phyloP scores from a whole-genome alignment of 2,888 invertebrate genomes.

The Encarsia formosa region DNA sequence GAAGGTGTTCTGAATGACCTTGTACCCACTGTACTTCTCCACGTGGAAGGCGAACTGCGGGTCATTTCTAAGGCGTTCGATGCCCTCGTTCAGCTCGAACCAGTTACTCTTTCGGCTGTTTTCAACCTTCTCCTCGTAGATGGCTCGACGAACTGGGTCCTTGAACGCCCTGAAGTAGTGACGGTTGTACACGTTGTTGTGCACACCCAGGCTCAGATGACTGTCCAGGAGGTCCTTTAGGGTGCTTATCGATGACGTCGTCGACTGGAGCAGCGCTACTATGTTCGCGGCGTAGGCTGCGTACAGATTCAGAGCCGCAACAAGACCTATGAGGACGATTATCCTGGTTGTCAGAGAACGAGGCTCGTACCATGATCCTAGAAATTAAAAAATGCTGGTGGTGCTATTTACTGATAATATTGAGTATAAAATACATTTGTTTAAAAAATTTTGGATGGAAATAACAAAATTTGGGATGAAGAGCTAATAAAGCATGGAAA shows the following conservation, averaged over 20 bases:
- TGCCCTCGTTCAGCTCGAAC: slow-evolving; percentile 61
- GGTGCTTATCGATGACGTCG: slow-evolving; percentile 64
- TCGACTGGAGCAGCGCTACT: slow-evolving; percentile 69
- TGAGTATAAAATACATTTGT: too few species aligned
- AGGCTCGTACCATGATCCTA: slow-evolving; percentile 49
- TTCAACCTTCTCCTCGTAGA: slow-evolving; percentile 63
- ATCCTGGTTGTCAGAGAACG: slow-evolving; percentile 54
- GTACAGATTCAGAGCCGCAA: slow-evolving; percentile 67
- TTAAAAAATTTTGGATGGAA: too few species aligned
- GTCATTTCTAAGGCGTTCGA: slow-evolving; percentile 58
- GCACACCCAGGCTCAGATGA: slow-evolving; percentile 63
- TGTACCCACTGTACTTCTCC: slow-evolving; percentile 64
- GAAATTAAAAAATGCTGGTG: not conserved
- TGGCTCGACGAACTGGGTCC: slow-evolving; percentile 60
- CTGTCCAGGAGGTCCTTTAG: slow-evolving; percentile 64
- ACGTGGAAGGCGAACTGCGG: slow-evolving; percentile 68
- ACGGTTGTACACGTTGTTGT: slow-evolving; percentile 66
- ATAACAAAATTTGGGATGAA: too few species aligned
- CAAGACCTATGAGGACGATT: slow-evolving; percentile 61
- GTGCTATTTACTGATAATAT: too few species aligned
- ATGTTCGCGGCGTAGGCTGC: slow-evolving; percentile 75
- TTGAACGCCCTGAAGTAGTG: slow-evolving; percentile 59
- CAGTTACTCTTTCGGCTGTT: slow-evolving; percentile 47
- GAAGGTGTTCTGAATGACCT: slow-evolving; percentile 64
- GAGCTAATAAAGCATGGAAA: too few species aligned